These are phyloP conservation scores for Diadophis punctatus DNA, from an alignment of 2,113 vertebrate genomes.

Conservation along the genomic window DNA sequence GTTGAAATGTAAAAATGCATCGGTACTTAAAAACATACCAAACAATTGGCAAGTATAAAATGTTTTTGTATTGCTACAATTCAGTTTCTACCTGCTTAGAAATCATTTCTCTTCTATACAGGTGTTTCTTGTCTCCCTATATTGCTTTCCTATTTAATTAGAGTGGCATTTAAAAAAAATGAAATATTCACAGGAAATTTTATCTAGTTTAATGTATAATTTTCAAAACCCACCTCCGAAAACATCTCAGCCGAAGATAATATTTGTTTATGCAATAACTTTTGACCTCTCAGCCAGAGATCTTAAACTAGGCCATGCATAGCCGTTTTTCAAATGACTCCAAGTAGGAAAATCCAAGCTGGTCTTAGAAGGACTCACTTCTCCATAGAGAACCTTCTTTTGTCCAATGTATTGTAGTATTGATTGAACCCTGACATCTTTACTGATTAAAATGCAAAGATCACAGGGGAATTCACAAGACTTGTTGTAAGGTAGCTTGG, in stretches of 20 bases:
- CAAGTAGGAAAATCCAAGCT: constrained; percentile 70
- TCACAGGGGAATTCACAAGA: neutral
- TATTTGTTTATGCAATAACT: constrained; percentile 46
- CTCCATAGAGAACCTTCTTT: constrained; percentile 72
- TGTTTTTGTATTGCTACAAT: neutral
- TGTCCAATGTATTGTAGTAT: constrained; percentile 71
- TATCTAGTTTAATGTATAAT: neutral
- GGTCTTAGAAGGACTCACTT: constrained; percentile 65
- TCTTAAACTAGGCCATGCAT: constrained; percentile 64
- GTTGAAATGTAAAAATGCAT: neutral
- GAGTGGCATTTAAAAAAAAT: neutral
- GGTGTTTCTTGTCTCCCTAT: neutral
- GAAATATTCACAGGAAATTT: neutral
- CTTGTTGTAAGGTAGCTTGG: neutral
- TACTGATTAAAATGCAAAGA: constrained; percentile 65
- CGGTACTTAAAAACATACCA: neutral
- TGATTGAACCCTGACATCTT: constrained; percentile 75
- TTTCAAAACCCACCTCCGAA: neutral
- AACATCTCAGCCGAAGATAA: neutral
- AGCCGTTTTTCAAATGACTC: constrained; percentile 73
- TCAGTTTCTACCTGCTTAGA: neutral
- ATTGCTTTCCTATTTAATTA: constrained; percentile 8
- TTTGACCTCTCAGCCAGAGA: constrained; percentile 65
- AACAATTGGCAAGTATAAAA: neutral
- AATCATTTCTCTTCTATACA: constrained; percentile 22